These are phyloP conservation scores for Clarias laeviceps DNA, from an alignment of 2,797 vertebrate genomes.

Conservation along the genomic window DNA sequence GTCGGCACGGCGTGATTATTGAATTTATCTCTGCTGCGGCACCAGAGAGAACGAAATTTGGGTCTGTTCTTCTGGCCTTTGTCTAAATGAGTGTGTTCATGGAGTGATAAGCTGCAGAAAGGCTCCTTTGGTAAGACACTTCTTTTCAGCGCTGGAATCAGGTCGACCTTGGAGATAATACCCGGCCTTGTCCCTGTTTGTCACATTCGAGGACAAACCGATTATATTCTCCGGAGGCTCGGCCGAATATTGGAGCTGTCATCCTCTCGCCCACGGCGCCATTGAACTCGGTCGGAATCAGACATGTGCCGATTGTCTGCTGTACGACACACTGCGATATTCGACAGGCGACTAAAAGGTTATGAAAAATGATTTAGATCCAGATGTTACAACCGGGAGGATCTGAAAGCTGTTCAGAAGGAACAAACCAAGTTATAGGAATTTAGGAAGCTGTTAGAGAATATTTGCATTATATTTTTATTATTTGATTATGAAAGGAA, in stretches of 20 bases:
- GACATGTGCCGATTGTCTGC: neutral
- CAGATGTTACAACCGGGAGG: neutral
- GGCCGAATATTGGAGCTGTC: constrained; percentile 50
- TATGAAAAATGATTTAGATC: neutral
- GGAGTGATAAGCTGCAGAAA: constrained; percentile 58
- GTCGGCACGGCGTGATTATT: constrained; percentile 72
- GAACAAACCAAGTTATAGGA: neutral
- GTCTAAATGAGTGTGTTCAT: constrained; percentile 60
- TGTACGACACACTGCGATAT: neutral
- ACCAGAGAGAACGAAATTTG: constrained; percentile 61
- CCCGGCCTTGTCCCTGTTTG: constrained; percentile 54
- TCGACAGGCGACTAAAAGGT: neutral
- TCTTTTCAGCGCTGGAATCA: constrained; percentile 55
- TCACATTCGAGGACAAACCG: constrained; percentile 55
- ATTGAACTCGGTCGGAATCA: constrained; percentile 9
- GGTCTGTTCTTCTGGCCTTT: constrained; percentile 50
- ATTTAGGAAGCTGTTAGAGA: neutral
- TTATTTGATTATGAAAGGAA: neutral
- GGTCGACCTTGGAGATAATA: constrained; percentile 64
- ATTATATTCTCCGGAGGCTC: constrained; percentile 50
- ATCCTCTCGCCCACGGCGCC: constrained; percentile 39
- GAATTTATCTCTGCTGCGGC: constrained; percentile 69
- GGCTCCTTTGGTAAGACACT: constrained; percentile 45
- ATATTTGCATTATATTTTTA: neutral
- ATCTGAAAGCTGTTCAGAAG: neutral